Base-by-base conservation (phyloP, 2,113 vertebrate genomes). In the Clarias magur region DNA sequence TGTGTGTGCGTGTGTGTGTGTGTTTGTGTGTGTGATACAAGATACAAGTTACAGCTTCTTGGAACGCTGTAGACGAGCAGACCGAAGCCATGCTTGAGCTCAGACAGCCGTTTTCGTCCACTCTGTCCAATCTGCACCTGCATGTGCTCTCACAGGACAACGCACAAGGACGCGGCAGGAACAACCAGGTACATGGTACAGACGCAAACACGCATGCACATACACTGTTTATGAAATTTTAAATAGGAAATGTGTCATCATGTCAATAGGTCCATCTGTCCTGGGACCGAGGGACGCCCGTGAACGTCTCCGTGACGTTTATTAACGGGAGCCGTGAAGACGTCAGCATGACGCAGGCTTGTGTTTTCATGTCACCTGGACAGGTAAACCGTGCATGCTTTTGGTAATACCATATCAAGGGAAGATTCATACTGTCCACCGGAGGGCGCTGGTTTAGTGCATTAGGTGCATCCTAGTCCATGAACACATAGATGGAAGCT, bases 81-180 rank as follows among this genome's bases (percentile, higher is more conserved):
- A 90, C 80, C 2, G 93, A 91, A 63, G 95, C 93, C 85, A 90
- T n/a, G 80, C 84, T 94, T 76, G 88, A 92, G n/a, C 53, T 96
- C 70, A 90, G 88, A 6, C 96, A 97, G 70, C 95, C 95, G 0
- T 96, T 96, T 88, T 94, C 92, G 60, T 91, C 93, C 19, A 84
- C 91, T 0, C 88, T 96, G 87, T 90, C 88, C 11, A 94, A 92
- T 15, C 30, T 96, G 3, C 94, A 95, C 21, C 76, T 97, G 30
- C 91, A 89, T 72, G 91, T 88, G 0, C 82, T 94, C 27, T 92
- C 95, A 2, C 91, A 94, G 78, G 89, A 48, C 53, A 88, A 86
- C 1, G 78, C 57, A 68, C 92, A 82, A 60, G 92, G 90, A 13
- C 85, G 86, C 13, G 91, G 87, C 82, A 94, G 92, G 92, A 95